A percentile compares a stretch with the other conserved stretches of the same genome.
Conservation (phyloP, 2,797 vertebrate genomes). For the Euphonia xanthogaster region DNA sequence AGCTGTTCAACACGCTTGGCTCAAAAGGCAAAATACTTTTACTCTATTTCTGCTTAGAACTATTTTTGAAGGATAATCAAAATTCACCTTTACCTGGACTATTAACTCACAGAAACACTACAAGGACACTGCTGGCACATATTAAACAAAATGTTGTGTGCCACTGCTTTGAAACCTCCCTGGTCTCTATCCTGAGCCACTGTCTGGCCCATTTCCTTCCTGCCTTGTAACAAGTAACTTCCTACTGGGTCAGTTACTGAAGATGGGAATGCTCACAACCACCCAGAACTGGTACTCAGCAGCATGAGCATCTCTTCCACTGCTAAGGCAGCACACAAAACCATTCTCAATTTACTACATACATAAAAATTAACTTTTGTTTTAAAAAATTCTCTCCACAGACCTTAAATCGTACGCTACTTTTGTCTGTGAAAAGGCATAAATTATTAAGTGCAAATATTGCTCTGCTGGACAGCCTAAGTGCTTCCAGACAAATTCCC, state of each 20-base stretch:
- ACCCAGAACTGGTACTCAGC: neutral
- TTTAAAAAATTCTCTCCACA: neutral
- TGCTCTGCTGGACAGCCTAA: neutral
- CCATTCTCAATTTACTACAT: neutral
- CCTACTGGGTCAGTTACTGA: neutral
- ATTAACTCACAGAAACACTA: neutral
- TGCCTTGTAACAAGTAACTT: neutral
- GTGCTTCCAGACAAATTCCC: neutral
- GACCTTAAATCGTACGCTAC: neutral
- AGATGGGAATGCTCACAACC: neutral
- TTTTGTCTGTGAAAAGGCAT: neutral
- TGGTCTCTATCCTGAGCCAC: neutral
- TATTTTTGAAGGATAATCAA: neutral
- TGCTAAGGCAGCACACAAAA: neutral
- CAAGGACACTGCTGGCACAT: rapidly evolving
- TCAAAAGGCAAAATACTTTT: neutral
- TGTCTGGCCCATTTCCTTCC: neutral
- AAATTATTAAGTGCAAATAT: rapidly evolving
- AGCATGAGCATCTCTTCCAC: neutral
- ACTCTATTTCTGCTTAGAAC: neutral
- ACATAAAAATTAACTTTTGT: neutral
- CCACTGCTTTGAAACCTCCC: neutral
- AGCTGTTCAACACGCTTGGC: rapidly evolving
- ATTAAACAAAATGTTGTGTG: rapidly evolving
- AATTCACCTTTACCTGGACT: neutral